Percentiles rank a stretch among this genome's conserved stretches.
Conservation (phyloP, 2,113 vertebrate species). For the Entosphenus tridentatus region DNA sequence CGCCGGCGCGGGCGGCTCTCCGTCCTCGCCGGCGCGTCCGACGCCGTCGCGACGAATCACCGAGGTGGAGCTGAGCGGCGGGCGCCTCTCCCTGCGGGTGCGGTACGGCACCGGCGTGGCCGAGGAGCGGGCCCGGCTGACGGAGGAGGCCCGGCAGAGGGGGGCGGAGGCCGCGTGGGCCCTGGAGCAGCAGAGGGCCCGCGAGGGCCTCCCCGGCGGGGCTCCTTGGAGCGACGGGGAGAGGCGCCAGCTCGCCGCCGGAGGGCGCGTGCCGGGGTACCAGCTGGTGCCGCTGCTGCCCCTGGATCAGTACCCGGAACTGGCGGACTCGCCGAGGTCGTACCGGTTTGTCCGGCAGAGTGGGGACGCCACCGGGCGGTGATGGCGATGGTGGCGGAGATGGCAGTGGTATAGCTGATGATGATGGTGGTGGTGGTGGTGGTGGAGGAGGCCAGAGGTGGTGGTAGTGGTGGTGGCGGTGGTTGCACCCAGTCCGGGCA, state of each 20-base stretch:
- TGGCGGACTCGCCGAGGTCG: conserved; percentile 66
- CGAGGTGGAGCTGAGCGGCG: conserved; percentile 59
- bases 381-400: no score
- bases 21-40: no score
- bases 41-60: conserved; percentile 21
- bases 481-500: no score
- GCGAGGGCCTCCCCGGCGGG: conserved; percentile 48
- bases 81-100: conserved; percentile 47
- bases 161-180: conserved; percentile 57
- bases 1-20: no score
- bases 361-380: no score
- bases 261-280: conserved; percentile 66
- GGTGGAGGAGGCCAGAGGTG: no score
- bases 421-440: no score
- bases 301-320: conserved; percentile 84
- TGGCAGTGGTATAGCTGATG: no score
- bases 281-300: conserved; percentile 79
- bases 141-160: conserved; percentile 65
- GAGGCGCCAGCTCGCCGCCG: conserved; percentile 64
- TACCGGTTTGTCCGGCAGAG: no score
- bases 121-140: conserved; percentile 59
- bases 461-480: no score
- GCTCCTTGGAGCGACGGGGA: conserved; percentile 82
- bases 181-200: conserved; percentile 62
- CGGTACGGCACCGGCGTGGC: conserved; percentile 73